phyloP scores from a whole-genome alignment of 2,797 vertebrate species.

The Semotilus atromaculatus region DNA sequence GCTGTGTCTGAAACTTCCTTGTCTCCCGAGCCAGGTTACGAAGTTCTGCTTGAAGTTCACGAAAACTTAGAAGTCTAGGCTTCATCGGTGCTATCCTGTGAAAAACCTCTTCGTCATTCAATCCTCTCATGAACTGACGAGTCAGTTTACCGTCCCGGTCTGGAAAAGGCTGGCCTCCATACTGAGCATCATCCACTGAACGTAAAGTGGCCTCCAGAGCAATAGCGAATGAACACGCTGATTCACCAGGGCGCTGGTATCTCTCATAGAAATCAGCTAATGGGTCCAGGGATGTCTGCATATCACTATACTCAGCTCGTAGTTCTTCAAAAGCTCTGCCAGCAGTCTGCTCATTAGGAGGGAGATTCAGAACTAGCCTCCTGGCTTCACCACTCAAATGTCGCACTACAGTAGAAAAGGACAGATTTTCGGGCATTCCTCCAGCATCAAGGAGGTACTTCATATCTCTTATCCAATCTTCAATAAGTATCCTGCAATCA shows the following conservation, averaged over 20 bases:
- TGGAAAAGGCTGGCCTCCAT: slow-evolving; percentile 45
- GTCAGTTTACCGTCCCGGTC: slow-evolving; percentile 58
- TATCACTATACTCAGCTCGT: slow-evolving; percentile 57
- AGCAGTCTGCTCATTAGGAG: slow-evolving; percentile 45
- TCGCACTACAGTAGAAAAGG: slow-evolving; percentile 54
- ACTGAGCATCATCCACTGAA: slow-evolving; percentile 49
- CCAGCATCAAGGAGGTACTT: slow-evolving; percentile 47
- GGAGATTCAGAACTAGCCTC: slow-evolving; percentile 61
- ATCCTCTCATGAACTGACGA: slow-evolving; percentile 48
- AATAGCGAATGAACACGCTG: slow-evolving; percentile 57
- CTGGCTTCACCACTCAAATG: slow-evolving; percentile 59
- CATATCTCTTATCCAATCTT: no score
- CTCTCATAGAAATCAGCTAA: slow-evolving; percentile 60
- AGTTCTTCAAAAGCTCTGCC: slow-evolving; percentile 61
- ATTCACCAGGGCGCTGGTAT: slow-evolving; percentile 39
- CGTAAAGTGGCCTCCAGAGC: slow-evolving; percentile 50
- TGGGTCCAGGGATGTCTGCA: slow-evolving; percentile 50
- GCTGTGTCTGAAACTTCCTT: no score
- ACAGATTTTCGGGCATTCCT: slow-evolving; percentile 47
- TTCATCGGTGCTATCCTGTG: slow-evolving; percentile 29
- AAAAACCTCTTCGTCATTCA: slow-evolving; percentile 26
- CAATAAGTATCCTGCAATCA: no score
- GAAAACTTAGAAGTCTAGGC: slow-evolving; percentile 17
- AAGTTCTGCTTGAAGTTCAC: slow-evolving; percentile 55
- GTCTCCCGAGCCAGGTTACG: slow-evolving; percentile 4